Percentiles rank a stretch among this genome's conserved stretches.
These are phyloP conservation scores for Molorchus minor DNA, from an alignment of 2,888 invertebrate genomes.

Conservation along the genomic window DNA sequence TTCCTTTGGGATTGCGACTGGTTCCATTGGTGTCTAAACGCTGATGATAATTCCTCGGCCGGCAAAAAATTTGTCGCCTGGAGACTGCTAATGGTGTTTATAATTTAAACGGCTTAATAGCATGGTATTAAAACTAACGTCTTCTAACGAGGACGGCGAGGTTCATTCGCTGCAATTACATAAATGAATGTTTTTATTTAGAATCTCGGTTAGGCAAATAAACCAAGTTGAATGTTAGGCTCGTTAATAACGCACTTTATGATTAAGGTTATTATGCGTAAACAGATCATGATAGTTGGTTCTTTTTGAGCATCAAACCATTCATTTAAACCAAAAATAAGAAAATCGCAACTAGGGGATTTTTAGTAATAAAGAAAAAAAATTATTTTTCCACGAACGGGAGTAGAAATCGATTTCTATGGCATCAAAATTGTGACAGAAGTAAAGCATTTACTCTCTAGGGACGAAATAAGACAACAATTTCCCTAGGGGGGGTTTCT, in stretches of 20 bases:
- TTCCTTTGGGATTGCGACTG: constrained; percentile 19
- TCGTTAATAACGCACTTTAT: not conserved
- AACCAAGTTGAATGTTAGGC: not conserved
- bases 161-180: constrained; percentile 1
- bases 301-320: not conserved
- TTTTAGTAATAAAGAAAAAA: too few species aligned
- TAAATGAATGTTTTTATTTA: not conserved
- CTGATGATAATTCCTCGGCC: not conserved
- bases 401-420: too few species aligned
- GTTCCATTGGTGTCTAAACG: not conserved
- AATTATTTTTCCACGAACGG: too few species aligned
- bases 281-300: not conserved
- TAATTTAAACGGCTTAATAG: constrained; percentile 17
- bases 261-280: not conserved
- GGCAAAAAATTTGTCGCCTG: constrained; percentile 7
- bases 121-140: not conserved
- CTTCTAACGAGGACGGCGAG: not conserved
- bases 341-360: too few species aligned
- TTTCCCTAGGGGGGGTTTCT: too few species aligned
- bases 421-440: too few species aligned
- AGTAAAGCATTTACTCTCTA: too few species aligned
- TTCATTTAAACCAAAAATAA: not conserved
- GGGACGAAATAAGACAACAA: too few species aligned
- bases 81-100: constrained; percentile 7
- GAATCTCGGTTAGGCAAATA: not conserved